Evolutionary conservation across 2,113 vertebrate species (phyloP).

Genomic region (Atherinomorus stipes): DNA sequence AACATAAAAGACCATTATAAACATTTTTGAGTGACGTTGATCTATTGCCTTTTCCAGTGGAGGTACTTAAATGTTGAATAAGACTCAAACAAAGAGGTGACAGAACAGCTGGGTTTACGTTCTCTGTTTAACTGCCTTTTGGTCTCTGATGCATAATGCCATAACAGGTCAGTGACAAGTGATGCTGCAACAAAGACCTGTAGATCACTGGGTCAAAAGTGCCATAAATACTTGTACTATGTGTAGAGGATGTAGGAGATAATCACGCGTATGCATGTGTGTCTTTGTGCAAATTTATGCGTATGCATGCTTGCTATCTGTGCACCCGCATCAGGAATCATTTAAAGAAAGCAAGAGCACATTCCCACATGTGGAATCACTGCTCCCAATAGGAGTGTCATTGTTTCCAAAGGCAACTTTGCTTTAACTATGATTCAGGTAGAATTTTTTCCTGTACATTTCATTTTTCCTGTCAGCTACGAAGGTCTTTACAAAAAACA

Average conservation of each 20-base stretch:
- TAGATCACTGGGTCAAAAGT: slow-evolving; percentile 12
- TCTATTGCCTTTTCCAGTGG: slow-evolving; percentile 53
- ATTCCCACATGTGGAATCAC: slow-evolving; percentile 76
- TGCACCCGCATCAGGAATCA: slow-evolving; percentile 70
- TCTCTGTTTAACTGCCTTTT: slow-evolving; percentile 9
- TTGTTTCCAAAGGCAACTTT: slow-evolving; percentile 76
- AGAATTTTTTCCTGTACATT: slow-evolving; percentile 66
- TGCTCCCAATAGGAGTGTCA: slow-evolving; percentile 76
- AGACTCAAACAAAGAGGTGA: slow-evolving; percentile 30
- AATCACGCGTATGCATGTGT: neutral
- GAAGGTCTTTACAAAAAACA: slow-evolving; percentile 41
- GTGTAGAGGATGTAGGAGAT: neutral
- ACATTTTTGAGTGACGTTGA: slow-evolving; percentile 64
- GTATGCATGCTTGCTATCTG: slow-evolving; percentile 11
- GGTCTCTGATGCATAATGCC: slow-evolving; percentile 12
- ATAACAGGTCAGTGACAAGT: slow-evolving; percentile 52
- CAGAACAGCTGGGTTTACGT: slow-evolving; percentile 52
- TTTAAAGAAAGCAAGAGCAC: slow-evolving; percentile 68
- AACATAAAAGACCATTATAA: slow-evolving; percentile 66
- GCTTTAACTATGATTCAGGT: slow-evolving; percentile 68
- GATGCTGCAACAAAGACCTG: slow-evolving; percentile 42
- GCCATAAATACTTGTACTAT: slow-evolving; percentile 3
- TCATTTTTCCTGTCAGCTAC: slow-evolving; percentile 54
- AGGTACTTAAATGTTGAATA: slow-evolving; percentile 14
- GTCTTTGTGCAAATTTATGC: neutral